Conservation (phyloP, 2,888 invertebrate genomes). For the Synergus itoensis region DNA sequence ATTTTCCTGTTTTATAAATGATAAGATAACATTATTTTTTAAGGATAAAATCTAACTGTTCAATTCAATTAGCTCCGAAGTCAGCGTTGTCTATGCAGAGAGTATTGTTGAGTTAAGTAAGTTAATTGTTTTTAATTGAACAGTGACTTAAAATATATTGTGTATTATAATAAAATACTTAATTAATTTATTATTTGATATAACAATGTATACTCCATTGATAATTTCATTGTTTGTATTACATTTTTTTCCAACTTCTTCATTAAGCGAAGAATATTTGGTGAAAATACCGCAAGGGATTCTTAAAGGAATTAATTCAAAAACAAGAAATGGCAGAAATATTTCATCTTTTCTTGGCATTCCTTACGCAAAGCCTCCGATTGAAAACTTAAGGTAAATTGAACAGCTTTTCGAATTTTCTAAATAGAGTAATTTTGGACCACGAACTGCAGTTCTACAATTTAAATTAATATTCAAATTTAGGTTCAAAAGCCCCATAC, state of each 20-base stretch:
- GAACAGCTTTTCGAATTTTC: too few relatives aligned
- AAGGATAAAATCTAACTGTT: too few relatives aligned
- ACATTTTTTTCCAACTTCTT: not conserved
- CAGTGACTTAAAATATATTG: too few relatives aligned
- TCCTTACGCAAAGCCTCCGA: constrained; percentile 19
- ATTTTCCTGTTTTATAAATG: too few relatives aligned
- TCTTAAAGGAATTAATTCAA: constrained; percentile 32
- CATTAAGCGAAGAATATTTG: not conserved
- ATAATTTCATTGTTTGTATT: not conserved
- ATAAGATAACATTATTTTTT: too few relatives aligned
- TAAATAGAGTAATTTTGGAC: too few relatives aligned
- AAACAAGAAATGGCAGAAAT: constrained; percentile 2
- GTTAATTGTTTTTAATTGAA: too few relatives aligned
- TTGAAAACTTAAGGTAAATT: constrained; percentile 3
- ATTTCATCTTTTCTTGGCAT: constrained; percentile 23
- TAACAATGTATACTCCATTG: not conserved
- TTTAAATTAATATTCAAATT: not conserved
- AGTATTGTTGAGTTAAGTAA: too few relatives aligned
- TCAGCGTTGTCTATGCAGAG: too few relatives aligned
- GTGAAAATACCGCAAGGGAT: constrained; percentile 35
- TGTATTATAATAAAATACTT: too few relatives aligned
- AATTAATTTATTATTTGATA: not conserved
- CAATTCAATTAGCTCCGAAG: too few relatives aligned
- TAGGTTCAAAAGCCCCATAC: not conserved
- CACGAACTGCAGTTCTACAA: not conserved